A percentile compares a stretch with the other conserved stretches of the same genome.
Evolutionary conservation across 2,888 invertebrate genomes (phyloP).

Genomic region (Miltochrista miniata): DNA sequence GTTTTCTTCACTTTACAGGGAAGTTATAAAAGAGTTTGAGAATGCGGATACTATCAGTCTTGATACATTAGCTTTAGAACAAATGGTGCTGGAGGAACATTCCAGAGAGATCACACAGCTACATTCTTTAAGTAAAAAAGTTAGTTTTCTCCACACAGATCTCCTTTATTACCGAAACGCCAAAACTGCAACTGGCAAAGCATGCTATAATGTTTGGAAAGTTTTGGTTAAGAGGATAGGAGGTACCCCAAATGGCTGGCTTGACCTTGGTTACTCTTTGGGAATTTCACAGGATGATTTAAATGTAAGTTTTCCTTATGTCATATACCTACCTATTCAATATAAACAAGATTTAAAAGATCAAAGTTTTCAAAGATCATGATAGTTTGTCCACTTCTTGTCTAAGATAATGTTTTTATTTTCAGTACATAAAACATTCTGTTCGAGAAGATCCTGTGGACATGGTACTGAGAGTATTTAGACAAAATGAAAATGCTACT

Average conservation of each 20-base stretch:
- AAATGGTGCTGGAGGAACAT: slow-evolving; percentile 61
- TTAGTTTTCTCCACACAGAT: slow-evolving; percentile 66
- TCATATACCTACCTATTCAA: too few relatives aligned
- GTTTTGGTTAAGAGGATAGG: slow-evolving; percentile 67
- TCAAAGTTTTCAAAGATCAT: too few relatives aligned
- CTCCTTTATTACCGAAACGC: slow-evolving; percentile 69
- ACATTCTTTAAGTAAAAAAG: slow-evolving; percentile 65
- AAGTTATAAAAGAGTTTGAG: slow-evolving; percentile 50
- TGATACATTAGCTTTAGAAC: slow-evolving; percentile 67
- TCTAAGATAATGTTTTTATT: slow-evolving; percentile 15
- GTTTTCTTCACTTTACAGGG: slow-evolving; percentile 54
- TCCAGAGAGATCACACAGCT: slow-evolving; percentile 62
- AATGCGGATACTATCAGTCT: slow-evolving; percentile 68
- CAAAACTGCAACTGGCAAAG: slow-evolving; percentile 62
- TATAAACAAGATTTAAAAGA: too few relatives aligned
- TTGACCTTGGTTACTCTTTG: slow-evolving; percentile 64
- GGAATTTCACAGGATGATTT: slow-evolving; percentile 66
- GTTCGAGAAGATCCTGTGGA: slow-evolving; percentile 81
- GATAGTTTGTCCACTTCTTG: background rate
- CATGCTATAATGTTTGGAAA: slow-evolving; percentile 71
- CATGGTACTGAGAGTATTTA: slow-evolving; percentile 78
- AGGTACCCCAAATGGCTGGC: slow-evolving; percentile 70
- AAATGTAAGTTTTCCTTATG: slow-evolving; percentile 60
- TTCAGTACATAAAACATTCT: slow-evolving; percentile 80
- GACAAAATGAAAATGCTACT: slow-evolving; percentile 78